phyloP scores from a whole-genome alignment of 1,140 invertebrate species.

The Cotesia glomerata region DNA sequence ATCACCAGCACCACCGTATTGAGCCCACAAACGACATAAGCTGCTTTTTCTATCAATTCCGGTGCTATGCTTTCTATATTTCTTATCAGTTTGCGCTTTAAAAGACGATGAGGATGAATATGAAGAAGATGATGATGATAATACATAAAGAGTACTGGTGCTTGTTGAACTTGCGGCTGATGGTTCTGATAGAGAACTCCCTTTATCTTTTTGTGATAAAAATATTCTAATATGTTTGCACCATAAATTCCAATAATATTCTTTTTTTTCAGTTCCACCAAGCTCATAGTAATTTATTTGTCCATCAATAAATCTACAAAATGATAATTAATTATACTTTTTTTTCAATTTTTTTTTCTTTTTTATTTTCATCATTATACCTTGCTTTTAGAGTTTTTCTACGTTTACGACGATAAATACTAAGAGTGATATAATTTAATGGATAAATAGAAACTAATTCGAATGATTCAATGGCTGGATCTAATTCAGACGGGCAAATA shows the following conservation, averaged over 20 bases:
- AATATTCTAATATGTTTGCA: slow-evolving; percentile 60
- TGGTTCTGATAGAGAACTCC: slow-evolving; percentile 63
- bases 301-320: slow-evolving; percentile 52
- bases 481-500: slow-evolving; percentile 51
- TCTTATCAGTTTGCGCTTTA: too few relatives aligned
- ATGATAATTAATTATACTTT: too few relatives aligned
- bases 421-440: slow-evolving; percentile 64
- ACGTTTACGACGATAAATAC: slow-evolving; percentile 63
- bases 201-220: slow-evolving; percentile 44
- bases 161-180: slow-evolving; percentile 63
- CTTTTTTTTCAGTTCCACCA: slow-evolving; percentile 39
- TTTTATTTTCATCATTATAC: slow-evolving; percentile 44
- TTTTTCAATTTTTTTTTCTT: too few relatives aligned
- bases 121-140: slow-evolving; percentile 33
- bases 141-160: slow-evolving; percentile 54
- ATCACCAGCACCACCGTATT: slow-evolving; percentile 42
- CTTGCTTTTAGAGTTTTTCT: slow-evolving; percentile 66
- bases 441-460: slow-evolving; percentile 68
- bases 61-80: neutral
- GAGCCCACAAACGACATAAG: slow-evolving; percentile 35
- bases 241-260: slow-evolving; percentile 66
- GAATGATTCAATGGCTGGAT: slow-evolving; percentile 66
- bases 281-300: slow-evolving; percentile 53
- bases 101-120: too few relatives aligned
- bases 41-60: slow-evolving; percentile 5